phyloP scores from a whole-genome alignment of 2,888 invertebrate species.

The Apamea monoglypha region DNA sequence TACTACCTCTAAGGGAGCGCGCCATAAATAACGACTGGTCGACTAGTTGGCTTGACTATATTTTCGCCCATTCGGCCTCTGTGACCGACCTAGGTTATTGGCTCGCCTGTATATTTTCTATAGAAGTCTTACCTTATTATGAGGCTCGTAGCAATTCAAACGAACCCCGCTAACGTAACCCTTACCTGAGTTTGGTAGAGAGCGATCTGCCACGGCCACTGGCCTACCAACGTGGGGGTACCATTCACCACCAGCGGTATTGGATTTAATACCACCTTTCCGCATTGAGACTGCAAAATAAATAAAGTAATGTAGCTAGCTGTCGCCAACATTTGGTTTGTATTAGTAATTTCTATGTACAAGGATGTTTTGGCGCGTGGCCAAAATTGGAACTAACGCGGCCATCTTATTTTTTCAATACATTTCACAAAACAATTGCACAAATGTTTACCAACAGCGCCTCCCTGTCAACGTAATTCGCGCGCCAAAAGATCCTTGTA shows the following conservation, averaged over 20 bases:
- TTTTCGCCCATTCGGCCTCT: neutral
- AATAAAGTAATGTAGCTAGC: conserved; percentile 11
- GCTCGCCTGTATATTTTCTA: neutral
- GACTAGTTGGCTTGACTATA: neutral
- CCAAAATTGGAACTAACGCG: neutral
- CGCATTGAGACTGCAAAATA: conserved; percentile 83
- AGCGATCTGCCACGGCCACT: conserved; percentile 93
- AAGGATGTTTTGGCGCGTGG: neutral
- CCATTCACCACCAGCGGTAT: conserved; percentile 91
- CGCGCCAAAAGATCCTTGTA: conserved; percentile 1
- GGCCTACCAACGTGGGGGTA: conserved; percentile 90
- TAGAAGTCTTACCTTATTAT: conserved; percentile 2
- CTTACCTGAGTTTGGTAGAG: conserved; percentile 90
- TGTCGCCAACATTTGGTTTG: neutral
- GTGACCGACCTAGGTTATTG: neutral
- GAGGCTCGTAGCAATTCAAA: neutral
- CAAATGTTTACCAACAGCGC: neutral
- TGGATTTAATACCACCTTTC: conserved; percentile 87
- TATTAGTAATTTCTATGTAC: conserved; percentile 41
- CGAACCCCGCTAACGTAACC: neutral
- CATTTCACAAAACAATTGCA: neutral
- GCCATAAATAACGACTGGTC: too few species aligned
- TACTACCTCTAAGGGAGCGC: neutral
- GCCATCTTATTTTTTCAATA: neutral
- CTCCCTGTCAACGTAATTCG: neutral